A percentile compares a stretch with the other conserved stretches of the same genome.
phyloP scores from a whole-genome alignment of 2,113 vertebrate genomes.

The Tiliqua scincoides region DNA sequence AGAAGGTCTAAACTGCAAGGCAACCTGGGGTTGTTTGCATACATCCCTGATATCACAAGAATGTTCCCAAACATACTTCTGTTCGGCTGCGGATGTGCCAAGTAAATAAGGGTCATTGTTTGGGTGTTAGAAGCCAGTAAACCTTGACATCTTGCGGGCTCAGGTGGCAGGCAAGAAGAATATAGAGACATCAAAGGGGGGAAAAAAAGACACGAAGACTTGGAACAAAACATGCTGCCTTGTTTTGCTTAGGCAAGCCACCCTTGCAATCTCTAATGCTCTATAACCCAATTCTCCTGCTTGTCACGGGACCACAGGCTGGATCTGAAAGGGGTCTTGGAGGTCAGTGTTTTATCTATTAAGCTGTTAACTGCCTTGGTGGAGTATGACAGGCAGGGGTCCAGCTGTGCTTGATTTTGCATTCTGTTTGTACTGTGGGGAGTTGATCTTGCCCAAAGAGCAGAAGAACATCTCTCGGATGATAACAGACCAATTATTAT shows the following conservation, averaged over 20 bases:
- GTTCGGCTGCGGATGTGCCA: constrained; percentile 37
- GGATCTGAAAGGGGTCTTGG: not conserved
- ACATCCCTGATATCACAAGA: not conserved
- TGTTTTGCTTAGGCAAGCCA: constrained; percentile 19
- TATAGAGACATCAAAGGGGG: constrained; percentile 25
- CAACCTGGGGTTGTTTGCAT: constrained; percentile 20
- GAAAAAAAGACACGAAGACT: constrained; percentile 26
- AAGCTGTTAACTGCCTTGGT: constrained; percentile 34
- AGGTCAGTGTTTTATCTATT: constrained; percentile 43
- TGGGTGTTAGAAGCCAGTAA: constrained; percentile 31
- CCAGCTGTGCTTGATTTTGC: constrained; percentile 19
- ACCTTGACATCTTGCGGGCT: constrained; percentile 44
- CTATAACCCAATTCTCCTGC: constrained; percentile 13
- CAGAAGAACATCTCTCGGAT: not conserved
- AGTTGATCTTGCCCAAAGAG: constrained; percentile 46
- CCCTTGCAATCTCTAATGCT: constrained; percentile 27
- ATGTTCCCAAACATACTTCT: accelerated
- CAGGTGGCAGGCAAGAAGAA: constrained; percentile 16
- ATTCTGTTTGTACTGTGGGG: constrained; percentile 37
- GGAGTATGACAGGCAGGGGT: not conserved
- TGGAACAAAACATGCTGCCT: constrained; percentile 23
- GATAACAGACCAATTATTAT: constrained; percentile 28
- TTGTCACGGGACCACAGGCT: not conserved
- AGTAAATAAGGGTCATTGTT: constrained; percentile 41
- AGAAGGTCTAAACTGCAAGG: not conserved